A percentile compares a stretch with the other conserved stretches of the same genome.
Evolutionary conservation across 2,113 vertebrate genomes (phyloP).

Genomic region (Corythoichthys intestinalis): DNA sequence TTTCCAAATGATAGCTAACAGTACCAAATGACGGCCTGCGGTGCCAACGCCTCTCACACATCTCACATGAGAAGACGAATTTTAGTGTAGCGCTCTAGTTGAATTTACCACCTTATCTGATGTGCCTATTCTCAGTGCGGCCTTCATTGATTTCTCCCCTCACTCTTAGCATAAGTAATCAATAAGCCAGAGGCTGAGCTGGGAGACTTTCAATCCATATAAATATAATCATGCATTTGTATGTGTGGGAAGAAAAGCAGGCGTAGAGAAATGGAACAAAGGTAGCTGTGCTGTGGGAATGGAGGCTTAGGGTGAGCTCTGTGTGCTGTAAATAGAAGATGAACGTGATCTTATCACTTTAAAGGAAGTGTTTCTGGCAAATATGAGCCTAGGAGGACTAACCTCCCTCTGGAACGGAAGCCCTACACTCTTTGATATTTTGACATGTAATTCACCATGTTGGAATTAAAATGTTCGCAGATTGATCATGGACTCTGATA

Average conservation of each 20-base stretch:
- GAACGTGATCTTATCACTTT: slow-evolving; percentile 57
- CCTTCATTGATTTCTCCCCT: slow-evolving; percentile 53
- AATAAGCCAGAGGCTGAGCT: slow-evolving; percentile 56
- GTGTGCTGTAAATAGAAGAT: slow-evolving; percentile 61
- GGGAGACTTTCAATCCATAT: slow-evolving; percentile 59
- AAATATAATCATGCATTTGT: slow-evolving; percentile 66
- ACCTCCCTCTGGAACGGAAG: slow-evolving; percentile 42
- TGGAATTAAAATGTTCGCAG: slow-evolving; percentile 65
- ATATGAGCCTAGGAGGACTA: slow-evolving; percentile 46
- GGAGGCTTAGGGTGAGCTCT: slow-evolving; percentile 44
- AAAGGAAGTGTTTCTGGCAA: slow-evolving; percentile 54
- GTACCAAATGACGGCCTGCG: neutral
- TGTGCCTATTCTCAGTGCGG: slow-evolving; percentile 38
- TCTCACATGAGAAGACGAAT: neutral
- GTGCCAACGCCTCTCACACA: neutral
- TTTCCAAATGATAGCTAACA: neutral
- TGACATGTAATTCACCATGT: slow-evolving; percentile 72
- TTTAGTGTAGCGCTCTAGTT: slow-evolving; percentile 23
- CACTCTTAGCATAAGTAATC: slow-evolving; percentile 60
- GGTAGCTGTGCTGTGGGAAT: slow-evolving; percentile 40
- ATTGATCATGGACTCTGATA: slow-evolving; percentile 64
- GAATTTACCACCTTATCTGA: slow-evolving; percentile 57
- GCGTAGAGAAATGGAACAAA: slow-evolving; percentile 43
- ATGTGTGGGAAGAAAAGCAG: slow-evolving; percentile 53
- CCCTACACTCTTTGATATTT: slow-evolving; percentile 61